These are phyloP conservation scores for Chironomus tepperi DNA, from an alignment of 1,140 invertebrate species.

Conservation along the genomic window DNA sequence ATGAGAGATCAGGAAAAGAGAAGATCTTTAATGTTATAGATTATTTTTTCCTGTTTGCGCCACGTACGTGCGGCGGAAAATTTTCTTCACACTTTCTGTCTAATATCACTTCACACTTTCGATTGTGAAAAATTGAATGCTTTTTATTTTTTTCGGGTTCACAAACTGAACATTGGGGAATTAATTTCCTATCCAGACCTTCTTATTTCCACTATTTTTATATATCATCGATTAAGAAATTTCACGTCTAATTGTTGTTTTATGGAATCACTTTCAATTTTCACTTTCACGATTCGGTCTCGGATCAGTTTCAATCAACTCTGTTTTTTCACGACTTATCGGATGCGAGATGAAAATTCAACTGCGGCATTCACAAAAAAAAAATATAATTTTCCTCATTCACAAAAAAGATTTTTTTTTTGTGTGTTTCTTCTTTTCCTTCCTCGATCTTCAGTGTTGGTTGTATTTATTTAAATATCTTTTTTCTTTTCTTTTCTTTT, in stretches of 20 bases:
- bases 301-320: background rate
- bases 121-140: background rate
- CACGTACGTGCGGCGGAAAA: slow-evolving; percentile 18
- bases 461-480: slow-evolving; percentile 12
- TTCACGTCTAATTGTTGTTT: background rate
- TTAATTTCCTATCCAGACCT: too few relatives aligned
- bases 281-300: background rate
- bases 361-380: slow-evolving; percentile 13
- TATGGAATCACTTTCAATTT: background rate
- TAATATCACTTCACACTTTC: slow-evolving; percentile 24
- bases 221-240: background rate
- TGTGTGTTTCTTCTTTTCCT: slow-evolving; percentile 18
- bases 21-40: background rate
- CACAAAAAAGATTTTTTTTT: background rate
- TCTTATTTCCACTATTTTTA: too few relatives aligned
- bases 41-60: slow-evolving; percentile 14
- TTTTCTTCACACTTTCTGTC: slow-evolving; percentile 7
- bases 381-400: slow-evolving; percentile 22
- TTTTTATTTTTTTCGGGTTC: background rate
- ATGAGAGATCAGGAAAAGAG: background rate
- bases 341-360: background rate
- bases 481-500: slow-evolving; percentile 12
- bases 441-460: background rate
- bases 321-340: background rate
- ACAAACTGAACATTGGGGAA: background rate